Evolutionary conservation across 2,888 invertebrate genomes (phyloP), one percentile per base, ranked within the genome.

Genomic region (Chironomus riparius): DNA sequence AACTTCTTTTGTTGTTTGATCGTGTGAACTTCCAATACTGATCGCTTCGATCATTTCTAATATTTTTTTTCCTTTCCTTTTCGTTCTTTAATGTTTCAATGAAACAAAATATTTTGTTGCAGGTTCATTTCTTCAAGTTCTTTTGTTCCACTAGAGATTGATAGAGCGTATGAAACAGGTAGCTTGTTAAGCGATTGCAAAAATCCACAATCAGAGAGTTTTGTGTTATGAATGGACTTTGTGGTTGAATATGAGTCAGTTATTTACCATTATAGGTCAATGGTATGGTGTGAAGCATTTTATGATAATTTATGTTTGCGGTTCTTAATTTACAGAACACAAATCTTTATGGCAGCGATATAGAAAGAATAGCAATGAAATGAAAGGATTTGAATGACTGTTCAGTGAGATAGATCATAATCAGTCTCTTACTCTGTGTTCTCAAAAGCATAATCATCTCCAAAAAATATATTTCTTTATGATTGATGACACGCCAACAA

Each of bases 1-100:
- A 70, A 15, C 50, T 70, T 70, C 48, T 71, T 71, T 50, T 72
- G 72, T 18, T 22, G 72, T 62, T 62, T 72, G 72, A 72, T 72
- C 72, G 72, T 72, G 72, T 62, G 72, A 72, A 72, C 62, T 72
- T 72, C 62, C 72, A 72, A 10, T 50, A 22, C 24, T 71, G 22
- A 71, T 71, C 47, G 47, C 56, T 18, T 18, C 48, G 56, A 71
- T 71, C 71, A 22, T 50, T 50, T 70, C 47, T 47, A 70, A 70
- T 15, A 47, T 47, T 38, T 28, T 47, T 48, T 22, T 28, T 56
- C 48, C 50, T 71, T 1, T 21, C 38, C 10, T 38, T 38, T 38
- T 38, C 38, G 38, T 38, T 38, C 38, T 38, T 38, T 38, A 38
- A 38, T 38, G 38, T 38, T 38, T 38, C 38, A 38, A 38, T 10